phyloP scores from a whole-genome alignment of 2,113 vertebrate species.

The Nycticebus coucang region DNA sequence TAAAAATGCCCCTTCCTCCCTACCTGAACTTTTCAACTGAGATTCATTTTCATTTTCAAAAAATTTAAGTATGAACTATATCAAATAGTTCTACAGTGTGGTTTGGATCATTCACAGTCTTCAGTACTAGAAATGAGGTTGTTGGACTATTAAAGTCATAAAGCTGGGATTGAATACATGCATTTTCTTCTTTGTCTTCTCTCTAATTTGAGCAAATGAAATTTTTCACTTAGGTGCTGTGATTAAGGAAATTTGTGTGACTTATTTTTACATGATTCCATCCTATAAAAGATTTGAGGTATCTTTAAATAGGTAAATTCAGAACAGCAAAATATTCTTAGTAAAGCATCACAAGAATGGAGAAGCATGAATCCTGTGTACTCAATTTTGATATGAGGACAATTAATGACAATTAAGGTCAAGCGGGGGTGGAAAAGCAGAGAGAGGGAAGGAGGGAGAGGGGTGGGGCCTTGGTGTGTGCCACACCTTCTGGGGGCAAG shows the following conservation, averaged over 20 bases:
- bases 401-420: no score
- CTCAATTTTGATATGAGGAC: no score
- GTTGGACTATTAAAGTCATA: not conserved
- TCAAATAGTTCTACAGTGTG: not conserved
- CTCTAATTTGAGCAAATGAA: not conserved
- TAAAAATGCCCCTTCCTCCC: not conserved
- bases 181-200: not conserved
- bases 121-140: not conserved
- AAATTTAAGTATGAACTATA: constrained; percentile 14
- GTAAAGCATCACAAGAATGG: no score
- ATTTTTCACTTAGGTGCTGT: not conserved
- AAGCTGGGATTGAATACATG: not conserved
- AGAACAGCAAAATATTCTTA: constrained; percentile 12
- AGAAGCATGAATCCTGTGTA: no score
- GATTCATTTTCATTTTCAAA: constrained; percentile 50
- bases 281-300: not conserved
- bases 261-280: not conserved
- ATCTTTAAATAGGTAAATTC: constrained; percentile 21
- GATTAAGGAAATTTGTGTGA: not conserved
- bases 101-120: not conserved
- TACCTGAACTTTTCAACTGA: constrained; percentile 52
- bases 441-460: no score
- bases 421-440: no score
- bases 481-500: no score
- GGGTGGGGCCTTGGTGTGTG: no score